Percentiles rank a stretch among this genome's conserved stretches.
phyloP scores from a whole-genome alignment of 2,888 invertebrate species.

The Hyposoter didymator region DNA sequence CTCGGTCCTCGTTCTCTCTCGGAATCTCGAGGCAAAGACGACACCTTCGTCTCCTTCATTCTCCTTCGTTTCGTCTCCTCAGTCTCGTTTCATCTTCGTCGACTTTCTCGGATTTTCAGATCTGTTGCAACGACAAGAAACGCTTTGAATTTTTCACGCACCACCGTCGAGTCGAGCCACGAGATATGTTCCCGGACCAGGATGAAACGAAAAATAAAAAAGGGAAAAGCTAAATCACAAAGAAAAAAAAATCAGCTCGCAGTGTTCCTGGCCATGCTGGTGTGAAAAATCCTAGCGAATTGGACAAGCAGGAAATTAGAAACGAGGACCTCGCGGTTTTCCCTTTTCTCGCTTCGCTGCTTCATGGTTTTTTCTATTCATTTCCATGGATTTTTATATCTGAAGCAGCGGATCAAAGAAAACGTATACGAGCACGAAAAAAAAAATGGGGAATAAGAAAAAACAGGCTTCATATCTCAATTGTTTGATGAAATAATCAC shows the following conservation, averaged over 20 bases:
- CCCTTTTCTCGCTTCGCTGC: background rate
- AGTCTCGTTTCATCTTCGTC: background rate
- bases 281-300: constrained; percentile 41
- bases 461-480: background rate
- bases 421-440: background rate
- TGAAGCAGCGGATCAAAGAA: background rate
- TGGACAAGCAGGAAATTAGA: constrained; percentile 62
- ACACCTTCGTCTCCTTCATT: constrained; percentile 35
- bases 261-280: background rate
- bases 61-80: background rate
- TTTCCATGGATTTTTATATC: background rate
- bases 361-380: background rate
- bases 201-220: background rate
- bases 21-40: constrained; percentile 35
- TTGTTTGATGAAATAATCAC: background rate
- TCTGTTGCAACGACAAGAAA: constrained; percentile 41
- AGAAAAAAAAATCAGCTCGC: background rate
- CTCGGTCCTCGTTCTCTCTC: constrained; percentile 24
- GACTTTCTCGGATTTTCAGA: constrained; percentile 14
- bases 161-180: constrained; percentile 18
- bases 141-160: constrained; percentile 57
- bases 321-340: constrained; percentile 25
- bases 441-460: background rate
- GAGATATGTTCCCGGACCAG: constrained; percentile 24
- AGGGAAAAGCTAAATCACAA: background rate